Base-by-base conservation (phyloP, 2,888 invertebrate species). In the Aporophyla nigra region DNA sequence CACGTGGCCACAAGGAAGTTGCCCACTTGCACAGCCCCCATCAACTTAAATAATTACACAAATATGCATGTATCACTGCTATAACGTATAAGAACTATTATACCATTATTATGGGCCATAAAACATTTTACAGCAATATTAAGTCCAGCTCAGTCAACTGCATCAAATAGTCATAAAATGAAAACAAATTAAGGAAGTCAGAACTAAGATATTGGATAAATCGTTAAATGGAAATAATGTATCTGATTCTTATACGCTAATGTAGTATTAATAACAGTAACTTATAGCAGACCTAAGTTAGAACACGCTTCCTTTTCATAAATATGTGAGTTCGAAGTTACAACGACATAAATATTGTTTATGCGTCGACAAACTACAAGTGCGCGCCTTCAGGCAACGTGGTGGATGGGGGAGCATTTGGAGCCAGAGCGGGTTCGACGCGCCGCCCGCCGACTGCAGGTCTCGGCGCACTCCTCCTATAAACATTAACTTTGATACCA, bases 141-240 rank as follows among this genome's bases (percentile, higher is more conserved):
- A 70, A 74, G 70, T 71, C 61, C 62, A 81, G 33, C 62, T 51
- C 46, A 74, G 51, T 62, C 46, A 51, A 67, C 76, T 74, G 66
- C 54, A 72, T 71, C 74, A 71, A 70, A 76, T 70, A 74, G 33
- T 70, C 67, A 87, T 82, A 88, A 33, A 88, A 86, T 87, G 77
- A 87, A 86, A 88, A 85, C 74, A 85, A 87, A 87, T 82, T 74
- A 80, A 83, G 87, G 87, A 87, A 88, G 80, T 87, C 58, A 61
- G 75, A 77, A 73, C 75, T 72, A 74, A 80, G 74, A 78, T 78
- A 77, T 66, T 71, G 71, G 82, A 84, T 78, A 84, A 78, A 71
- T 79, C 77, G 82, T 77, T 73, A 67, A 82, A 76, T 82, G 65
- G 82, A 61, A 68, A 74, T 82, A 61, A 79, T 67, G 56, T 77